Evolutionary conservation across 2,888 invertebrate species (phyloP), one percentile per base, ranked within the genome.

Genomic region (Mesochorus sp.): DNA sequence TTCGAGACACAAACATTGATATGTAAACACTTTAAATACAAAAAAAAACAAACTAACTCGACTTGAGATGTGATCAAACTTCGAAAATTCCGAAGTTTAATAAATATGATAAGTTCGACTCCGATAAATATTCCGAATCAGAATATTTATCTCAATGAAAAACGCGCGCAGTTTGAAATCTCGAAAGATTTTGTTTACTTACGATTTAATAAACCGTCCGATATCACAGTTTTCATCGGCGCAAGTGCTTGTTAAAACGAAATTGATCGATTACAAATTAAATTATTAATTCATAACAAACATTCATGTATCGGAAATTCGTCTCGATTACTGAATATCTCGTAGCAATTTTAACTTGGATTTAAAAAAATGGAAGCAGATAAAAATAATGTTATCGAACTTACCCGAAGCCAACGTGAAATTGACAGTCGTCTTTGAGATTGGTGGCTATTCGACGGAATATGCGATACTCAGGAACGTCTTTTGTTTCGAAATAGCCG

Each of bases 381-480:
- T 37, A 31, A 10, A 21, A 21, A 12, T 1, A 5, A 31, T 28
- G 39, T 53, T 31, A 26, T 37, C n/a, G 19, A 70, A 80, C 87
- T 89, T 92, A 95, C 95, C 98, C 99, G 91, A 98, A 96, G 0
- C 97, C 98, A 86, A 95, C 96, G 91, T 97, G 96, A 89, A 99
- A 99, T 80, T 95, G 94, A 88, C 99, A 99, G 88, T 99, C 99
- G 88, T 99, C 98, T 88, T 99, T 96, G 5, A 99, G 93, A 87
- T 96, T 96, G 3, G 95, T 95, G 0, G 99, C 97, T 3, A 96
- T 96, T 86, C 95, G 94, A 57, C 96, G 93, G 88, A 97, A 95
- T 61, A 94, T 94, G 82, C 95, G 93, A 91, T 97, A 98, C 87
- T 97, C 96, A 0, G 95, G 94, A 85, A 95, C 95, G 87, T 96